Evolutionary conservation across 2,888 invertebrate species (phyloP), one percentile per base, ranked within the genome.

Genomic region (Agrochola circellaris): DNA sequence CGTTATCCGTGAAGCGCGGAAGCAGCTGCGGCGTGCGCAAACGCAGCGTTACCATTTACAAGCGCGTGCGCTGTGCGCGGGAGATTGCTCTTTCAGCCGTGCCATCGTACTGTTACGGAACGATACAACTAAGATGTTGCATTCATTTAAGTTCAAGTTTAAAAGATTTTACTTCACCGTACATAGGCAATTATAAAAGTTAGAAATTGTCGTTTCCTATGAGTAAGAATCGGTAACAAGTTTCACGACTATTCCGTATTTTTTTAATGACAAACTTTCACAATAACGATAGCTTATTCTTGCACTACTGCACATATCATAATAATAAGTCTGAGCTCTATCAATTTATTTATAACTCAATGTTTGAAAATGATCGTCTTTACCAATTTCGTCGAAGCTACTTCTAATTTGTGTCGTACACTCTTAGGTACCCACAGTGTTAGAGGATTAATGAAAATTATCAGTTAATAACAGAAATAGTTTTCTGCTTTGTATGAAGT

Each of bases 81-180:
- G 30, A 61, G 67, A 64, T 75, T 81, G 85, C 56, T 82, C 86
- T 77, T 85, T 85, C 86, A 85, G 70, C 72, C 74, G 70, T 85
- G 48, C 30, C 30, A 73, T 60, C 45, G 62, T 56, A 64, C 51
- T 42, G 54, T 54, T 83, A 30, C 17, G 45, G 26, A 51, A 15
- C 7, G 58, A 42, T 7, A 48, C 23, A 26, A 58, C 11, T 76
- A 34, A 65, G 64, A 65, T 42, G 48, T 82, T 58, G 1, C 76
- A 42, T 51, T 9, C 30, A 42, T 13, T 17, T n/a, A 51, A 62
- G 17, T n/a, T 56, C 23, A 67, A 80, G 30, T 51, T 48, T 26
- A 30, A 38, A 8, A 54, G 23, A 54, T 73, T 51, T 45, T 23
- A n/a, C 8, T 26, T 68, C 61, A 17, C 26, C n/a, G 6, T 34